phyloP scores from a whole-genome alignment of 2,888 invertebrate species.

The Thereva unica region DNA sequence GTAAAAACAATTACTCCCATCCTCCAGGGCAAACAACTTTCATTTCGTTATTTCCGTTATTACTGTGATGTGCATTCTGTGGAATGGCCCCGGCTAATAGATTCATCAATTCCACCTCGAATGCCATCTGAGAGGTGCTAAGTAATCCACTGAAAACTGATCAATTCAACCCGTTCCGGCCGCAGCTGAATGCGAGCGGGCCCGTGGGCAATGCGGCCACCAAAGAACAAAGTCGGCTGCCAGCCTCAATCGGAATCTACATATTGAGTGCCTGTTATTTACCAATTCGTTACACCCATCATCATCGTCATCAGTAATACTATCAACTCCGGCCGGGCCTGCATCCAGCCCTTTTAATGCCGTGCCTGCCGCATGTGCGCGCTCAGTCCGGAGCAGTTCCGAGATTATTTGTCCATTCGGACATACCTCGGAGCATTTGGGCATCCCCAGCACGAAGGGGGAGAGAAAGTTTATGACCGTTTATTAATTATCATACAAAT shows the following conservation, averaged over 20 bases:
- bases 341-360: not conserved
- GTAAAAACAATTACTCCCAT: no score
- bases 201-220: conserved; percentile 15
- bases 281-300: conserved; percentile 35
- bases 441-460: conserved; percentile 34
- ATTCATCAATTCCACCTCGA: conserved; percentile 16
- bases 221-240: conserved; percentile 19
- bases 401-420: not conserved
- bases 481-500: conserved; percentile 48
- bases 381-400: not conserved
- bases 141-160: conserved; percentile 26
- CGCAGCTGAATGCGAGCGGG: conserved; percentile 1
- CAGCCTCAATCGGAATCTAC: conserved; percentile 22
- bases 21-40: no score
- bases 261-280: conserved; percentile 35
- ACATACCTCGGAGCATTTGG: conserved; percentile 1
- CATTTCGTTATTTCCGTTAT: no score
- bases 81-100: conserved; percentile 2
- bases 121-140: conserved; percentile 9
- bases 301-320: conserved; percentile 33
- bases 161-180: conserved; percentile 8
- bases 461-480: conserved; percentile 42
- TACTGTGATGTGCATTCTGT: no score
- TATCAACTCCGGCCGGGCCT: conserved; percentile 11
- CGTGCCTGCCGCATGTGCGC: not conserved